These are phyloP conservation scores for Apocrypta bakeri DNA, from an alignment of 1,140 invertebrate genomes.

Conservation along the genomic window DNA sequence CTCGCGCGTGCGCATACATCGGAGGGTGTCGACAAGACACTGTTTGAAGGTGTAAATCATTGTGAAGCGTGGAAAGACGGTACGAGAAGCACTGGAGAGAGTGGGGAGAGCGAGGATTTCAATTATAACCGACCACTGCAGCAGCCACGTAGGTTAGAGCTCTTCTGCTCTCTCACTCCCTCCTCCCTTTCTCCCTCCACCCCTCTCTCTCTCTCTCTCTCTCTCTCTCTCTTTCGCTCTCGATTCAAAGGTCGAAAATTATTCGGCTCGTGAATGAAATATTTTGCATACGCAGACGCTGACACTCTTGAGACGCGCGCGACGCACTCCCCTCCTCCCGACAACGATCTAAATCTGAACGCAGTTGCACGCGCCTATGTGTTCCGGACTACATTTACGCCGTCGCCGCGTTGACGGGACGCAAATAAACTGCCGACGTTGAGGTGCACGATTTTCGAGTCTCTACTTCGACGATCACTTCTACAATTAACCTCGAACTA, in stretches of 20 bases:
- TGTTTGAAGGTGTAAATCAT: slow-evolving; percentile 20
- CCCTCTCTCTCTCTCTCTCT: not conserved
- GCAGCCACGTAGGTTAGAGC: not conserved
- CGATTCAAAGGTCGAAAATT: slow-evolving; percentile 40
- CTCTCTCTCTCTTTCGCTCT: not conserved
- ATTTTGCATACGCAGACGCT: slow-evolving; percentile 74
- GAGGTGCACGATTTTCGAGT: not conserved
- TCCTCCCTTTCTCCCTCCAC: not conserved
- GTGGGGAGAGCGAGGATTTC: slow-evolving; percentile 27
- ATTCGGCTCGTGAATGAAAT: slow-evolving; percentile 69
- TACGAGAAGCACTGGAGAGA: slow-evolving; percentile 1
- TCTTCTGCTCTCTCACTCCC: too few relatives aligned
- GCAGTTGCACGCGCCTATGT: not conserved
- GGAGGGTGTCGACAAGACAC: slow-evolving; percentile 41
- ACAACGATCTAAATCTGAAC: slow-evolving; percentile 18
- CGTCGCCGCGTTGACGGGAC: not conserved
- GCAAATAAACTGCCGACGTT: slow-evolving; percentile 25
- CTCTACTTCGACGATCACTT: not conserved
- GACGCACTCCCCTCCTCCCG: not conserved
- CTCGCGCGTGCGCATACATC: not conserved
- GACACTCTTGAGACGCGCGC: slow-evolving; percentile 51
- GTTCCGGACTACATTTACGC: not conserved
- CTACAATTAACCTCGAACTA: not conserved
- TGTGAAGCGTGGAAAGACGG: not conserved
- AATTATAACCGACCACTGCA: slow-evolving; percentile 24